Evolutionary conservation across 2,888 invertebrate species (phyloP).

Genomic region (Drosophila meridiana): DNA sequence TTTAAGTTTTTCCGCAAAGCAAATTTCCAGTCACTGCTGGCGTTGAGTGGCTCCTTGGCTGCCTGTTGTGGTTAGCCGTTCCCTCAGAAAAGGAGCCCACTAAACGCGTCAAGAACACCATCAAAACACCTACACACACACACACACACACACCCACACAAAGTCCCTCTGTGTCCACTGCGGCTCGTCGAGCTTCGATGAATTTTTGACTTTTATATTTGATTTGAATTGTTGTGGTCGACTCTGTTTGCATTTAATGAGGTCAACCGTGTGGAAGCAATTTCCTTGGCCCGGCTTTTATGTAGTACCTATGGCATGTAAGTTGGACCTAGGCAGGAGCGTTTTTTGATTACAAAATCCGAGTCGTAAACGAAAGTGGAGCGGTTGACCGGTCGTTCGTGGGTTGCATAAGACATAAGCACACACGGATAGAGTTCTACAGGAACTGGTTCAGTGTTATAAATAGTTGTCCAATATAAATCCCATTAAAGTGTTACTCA

Average conservation of each 20-base stretch:
- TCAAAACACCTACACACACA: constrained; percentile 9
- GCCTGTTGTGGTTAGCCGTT: constrained; percentile 66
- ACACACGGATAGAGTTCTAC: background rate
- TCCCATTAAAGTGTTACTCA: background rate
- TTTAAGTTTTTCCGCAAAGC: constrained; percentile 83
- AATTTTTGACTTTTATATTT: constrained; percentile 80
- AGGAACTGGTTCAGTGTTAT: background rate
- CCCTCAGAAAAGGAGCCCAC: constrained; percentile 34
- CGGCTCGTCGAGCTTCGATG: constrained; percentile 59
- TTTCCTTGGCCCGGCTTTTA: constrained; percentile 56
- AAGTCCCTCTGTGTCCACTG: constrained; percentile 15
- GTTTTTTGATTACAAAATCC: constrained; percentile 43
- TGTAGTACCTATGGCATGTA: constrained; percentile 11
- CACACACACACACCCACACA: background rate
- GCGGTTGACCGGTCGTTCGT: background rate
- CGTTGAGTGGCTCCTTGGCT: constrained; percentile 55
- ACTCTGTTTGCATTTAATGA: constrained; percentile 72
- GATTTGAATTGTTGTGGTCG: constrained; percentile 77
- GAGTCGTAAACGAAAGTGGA: constrained; percentile 14
- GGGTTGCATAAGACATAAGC: background rate
- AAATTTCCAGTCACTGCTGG: constrained; percentile 73
- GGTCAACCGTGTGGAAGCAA: constrained; percentile 72
- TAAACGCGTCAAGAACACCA: constrained; percentile 48
- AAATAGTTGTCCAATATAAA: background rate
- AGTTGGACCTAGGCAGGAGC: background rate